Evolutionary conservation across 2,113 vertebrate genomes (phyloP).

Genomic region (Oreochromis aureus): DNA sequence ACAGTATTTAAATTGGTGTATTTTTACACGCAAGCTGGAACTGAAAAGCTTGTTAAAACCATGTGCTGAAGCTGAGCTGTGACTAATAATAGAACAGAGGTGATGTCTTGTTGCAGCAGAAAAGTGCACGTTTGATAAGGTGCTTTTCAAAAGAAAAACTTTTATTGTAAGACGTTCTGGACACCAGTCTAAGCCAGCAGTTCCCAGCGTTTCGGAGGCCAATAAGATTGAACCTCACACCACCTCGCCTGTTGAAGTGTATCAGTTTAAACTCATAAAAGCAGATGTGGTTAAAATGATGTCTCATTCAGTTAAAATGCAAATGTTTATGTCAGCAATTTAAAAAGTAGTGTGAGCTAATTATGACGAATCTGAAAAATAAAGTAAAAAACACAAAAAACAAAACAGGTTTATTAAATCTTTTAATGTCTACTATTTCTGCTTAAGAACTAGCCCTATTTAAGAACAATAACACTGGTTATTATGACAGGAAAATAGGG

Average conservation of each 20-base stretch:
- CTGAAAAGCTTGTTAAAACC: constrained; percentile 16
- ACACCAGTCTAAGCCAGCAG: neutral
- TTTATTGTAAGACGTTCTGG: neutral
- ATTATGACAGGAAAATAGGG: neutral
- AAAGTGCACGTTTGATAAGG: neutral
- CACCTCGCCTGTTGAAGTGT: neutral
- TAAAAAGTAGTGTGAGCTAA: neutral
- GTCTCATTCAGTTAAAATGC: neutral
- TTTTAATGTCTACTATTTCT: neutral
- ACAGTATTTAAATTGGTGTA: neutral
- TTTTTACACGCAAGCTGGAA: neutral
- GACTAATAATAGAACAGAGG: constrained; percentile 36
- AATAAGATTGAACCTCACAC: neutral
- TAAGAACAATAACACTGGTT: neutral
- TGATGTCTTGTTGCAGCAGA: neutral
- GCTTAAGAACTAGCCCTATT: neutral
- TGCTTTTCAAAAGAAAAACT: neutral
- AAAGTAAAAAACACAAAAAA: neutral
- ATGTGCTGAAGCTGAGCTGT: neutral
- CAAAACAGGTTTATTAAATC: neutral
- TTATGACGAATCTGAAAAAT: neutral
- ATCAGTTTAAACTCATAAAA: neutral
- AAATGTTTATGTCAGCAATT: neutral
- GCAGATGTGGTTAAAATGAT: neutral
- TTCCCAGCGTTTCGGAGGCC: neutral